phyloP scores from a whole-genome alignment of 2,113 vertebrate genomes.

The Sardina pilchardus region DNA sequence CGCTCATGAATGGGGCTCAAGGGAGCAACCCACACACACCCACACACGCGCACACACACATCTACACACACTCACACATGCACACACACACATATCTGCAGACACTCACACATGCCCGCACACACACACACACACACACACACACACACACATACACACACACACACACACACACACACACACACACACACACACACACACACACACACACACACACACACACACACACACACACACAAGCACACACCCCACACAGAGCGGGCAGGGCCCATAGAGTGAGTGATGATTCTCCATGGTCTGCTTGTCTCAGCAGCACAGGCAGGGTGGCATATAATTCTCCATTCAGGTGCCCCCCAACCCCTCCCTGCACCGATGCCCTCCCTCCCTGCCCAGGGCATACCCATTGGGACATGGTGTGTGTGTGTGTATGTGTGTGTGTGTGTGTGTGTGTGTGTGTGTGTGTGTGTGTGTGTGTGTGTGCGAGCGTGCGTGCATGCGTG shows the following conservation, averaged over 20 bases:
- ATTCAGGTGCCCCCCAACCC: too few relatives aligned
- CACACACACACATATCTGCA: background rate
- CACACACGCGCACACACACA: background rate
- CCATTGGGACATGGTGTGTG: too few relatives aligned
- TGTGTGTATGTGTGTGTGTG: background rate
- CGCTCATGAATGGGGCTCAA: background rate
- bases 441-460: background rate
- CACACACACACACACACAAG: background rate
- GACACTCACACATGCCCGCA: too few relatives aligned
- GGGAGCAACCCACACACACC: background rate
- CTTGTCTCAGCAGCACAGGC: too few relatives aligned
- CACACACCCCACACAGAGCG: background rate
- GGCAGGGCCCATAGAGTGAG: too few relatives aligned
- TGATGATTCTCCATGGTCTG: too few relatives aligned
- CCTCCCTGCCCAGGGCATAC: too few relatives aligned
- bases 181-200: slow-evolving; percentile 2
- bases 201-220: background rate
- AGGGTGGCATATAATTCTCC: too few relatives aligned
- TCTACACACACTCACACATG: background rate
- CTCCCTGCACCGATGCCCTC: too few relatives aligned
- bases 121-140: slow-evolving; percentile 1
- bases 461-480: slow-evolving; percentile 30
- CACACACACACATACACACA: background rate
- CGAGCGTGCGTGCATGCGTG: slow-evolving; percentile 4
- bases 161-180: background rate